Percentiles rank a stretch among this genome's conserved stretches.
These are phyloP conservation scores for Amphiduros pacificus DNA, from an alignment of 2,888 invertebrate genomes.

Conservation along the genomic window DNA sequence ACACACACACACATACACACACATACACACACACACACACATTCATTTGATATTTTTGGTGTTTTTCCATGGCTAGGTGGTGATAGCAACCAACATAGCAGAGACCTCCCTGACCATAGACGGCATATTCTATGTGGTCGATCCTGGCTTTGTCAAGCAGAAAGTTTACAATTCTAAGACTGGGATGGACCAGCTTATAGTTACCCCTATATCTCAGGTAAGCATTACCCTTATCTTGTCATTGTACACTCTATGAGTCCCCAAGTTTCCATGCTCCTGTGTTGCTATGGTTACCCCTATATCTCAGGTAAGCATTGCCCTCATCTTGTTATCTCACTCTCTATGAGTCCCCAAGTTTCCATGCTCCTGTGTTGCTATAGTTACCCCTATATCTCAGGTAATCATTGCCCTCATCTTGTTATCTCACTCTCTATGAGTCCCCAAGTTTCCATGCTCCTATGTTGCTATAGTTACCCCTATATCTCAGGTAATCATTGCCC, in stretches of 20 bases:
- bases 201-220: conserved; percentile 96
- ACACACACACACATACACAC: too few relatives aligned
- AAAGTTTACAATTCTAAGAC: conserved; percentile 86
- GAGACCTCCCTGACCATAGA: conserved; percentile 99
- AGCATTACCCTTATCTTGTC: conserved; percentile 24
- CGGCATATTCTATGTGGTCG: conserved; percentile 98
- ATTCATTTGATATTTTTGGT: background rate
- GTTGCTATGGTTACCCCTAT: conserved; percentile 90
- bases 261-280: background rate
- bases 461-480: conserved; percentile 90
- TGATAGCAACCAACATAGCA: conserved; percentile 98
- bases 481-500: conserved; percentile 72
- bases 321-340: background rate
- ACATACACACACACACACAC: background rate
- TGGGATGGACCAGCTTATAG: conserved; percentile 97
- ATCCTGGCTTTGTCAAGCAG: conserved; percentile 99
- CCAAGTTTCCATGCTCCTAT: background rate
- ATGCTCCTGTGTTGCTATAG: conserved; percentile 65
- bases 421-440: too few relatives aligned
- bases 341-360: background rate
- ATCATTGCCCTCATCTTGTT: conserved; percentile 24
- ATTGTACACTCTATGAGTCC: too few relatives aligned
- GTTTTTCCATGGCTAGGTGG: too few relatives aligned
- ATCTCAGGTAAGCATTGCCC: conserved; percentile 72
- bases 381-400: conserved; percentile 96